Percentiles rank a stretch among this genome's conserved stretches.
Evolutionary conservation across 2,888 invertebrate species (phyloP).

Genomic region (Graphium colonna): DNA sequence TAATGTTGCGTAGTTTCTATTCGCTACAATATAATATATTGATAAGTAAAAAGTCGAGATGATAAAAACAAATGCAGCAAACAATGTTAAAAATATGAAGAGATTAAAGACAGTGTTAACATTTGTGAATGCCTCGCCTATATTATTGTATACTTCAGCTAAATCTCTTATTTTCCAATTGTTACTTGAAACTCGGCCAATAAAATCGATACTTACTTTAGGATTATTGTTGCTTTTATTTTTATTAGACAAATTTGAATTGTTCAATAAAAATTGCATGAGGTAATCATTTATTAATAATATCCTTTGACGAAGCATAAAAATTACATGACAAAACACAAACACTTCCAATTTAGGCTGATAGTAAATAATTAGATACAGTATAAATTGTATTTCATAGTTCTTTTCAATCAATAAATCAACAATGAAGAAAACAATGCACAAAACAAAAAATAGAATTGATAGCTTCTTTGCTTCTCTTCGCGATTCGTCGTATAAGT

Average conservation of each 20-base stretch:
- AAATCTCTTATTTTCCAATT: slow-evolving; percentile 49
- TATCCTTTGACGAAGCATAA: slow-evolving; percentile 33
- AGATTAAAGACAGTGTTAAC: slow-evolving; percentile 50
- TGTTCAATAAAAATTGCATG: slow-evolving; percentile 35
- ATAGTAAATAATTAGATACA: slow-evolving; percentile 4
- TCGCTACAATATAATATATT: slow-evolving; percentile 40
- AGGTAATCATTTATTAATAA: slow-evolving; percentile 45
- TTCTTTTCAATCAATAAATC: neutral
- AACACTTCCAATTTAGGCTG: slow-evolving; percentile 11
- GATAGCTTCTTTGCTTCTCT: neutral
- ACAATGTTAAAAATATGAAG: slow-evolving; percentile 33
- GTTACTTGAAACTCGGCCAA: slow-evolving; percentile 36
- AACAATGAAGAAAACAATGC: neutral
- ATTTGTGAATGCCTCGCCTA: slow-evolving; percentile 42
- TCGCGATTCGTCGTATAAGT: slow-evolving; percentile 1
- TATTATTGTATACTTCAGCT: slow-evolving; percentile 42
- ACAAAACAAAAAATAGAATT: neutral
- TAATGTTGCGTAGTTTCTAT: slow-evolving; percentile 34
- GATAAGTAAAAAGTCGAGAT: slow-evolving; percentile 51
- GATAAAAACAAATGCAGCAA: slow-evolving; percentile 48
- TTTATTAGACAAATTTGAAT: neutral
- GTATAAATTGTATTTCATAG: neutral
- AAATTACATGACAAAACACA: slow-evolving; percentile 4
- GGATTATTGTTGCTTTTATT: slow-evolving; percentile 24
- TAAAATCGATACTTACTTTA: slow-evolving; percentile 37